These are phyloP conservation scores for Teleogryllus occipitalis DNA, from an alignment of 1,140 invertebrate genomes.

Conservation along the genomic window DNA sequence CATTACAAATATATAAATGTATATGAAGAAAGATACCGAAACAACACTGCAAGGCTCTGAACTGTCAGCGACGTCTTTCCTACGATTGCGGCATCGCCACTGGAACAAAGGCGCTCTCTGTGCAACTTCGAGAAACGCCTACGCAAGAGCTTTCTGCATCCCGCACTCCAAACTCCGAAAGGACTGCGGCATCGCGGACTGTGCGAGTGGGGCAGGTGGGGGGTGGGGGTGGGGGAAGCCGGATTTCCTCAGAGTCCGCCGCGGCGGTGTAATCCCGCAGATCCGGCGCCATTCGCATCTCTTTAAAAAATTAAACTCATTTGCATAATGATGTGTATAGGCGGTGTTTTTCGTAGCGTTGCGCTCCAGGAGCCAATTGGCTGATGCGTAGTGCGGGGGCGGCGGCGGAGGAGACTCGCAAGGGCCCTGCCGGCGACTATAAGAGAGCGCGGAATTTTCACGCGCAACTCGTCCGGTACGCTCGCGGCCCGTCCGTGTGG, in stretches of 20 bases:
- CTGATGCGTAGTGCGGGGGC: neutral
- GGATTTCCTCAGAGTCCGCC: neutral
- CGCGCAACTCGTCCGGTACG: neutral
- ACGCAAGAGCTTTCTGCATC: too few species aligned
- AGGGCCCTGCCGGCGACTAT: neutral
- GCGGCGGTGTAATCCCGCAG: neutral
- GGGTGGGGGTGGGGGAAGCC: too few species aligned
- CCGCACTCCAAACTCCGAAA: too few species aligned
- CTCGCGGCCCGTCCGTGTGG: neutral
- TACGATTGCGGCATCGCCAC: too few species aligned
- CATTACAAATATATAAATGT: too few species aligned
- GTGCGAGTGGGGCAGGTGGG: neutral
- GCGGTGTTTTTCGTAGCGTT: neutral
- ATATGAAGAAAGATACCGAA: too few species aligned
- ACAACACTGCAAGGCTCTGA: too few species aligned
- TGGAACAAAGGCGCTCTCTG: too few species aligned
- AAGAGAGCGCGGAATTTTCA: neutral
- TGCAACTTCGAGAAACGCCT: too few species aligned
- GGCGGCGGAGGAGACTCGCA: neutral
- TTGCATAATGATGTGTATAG: slow-evolving; percentile 5
- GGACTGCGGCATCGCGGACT: too few species aligned
- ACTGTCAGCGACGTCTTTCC: too few species aligned
- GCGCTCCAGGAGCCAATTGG: neutral
- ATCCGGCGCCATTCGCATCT: neutral
- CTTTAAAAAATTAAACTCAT: slow-evolving; percentile 6